Evolutionary conservation across 2,113 vertebrate genomes (phyloP), one percentile per base, ranked within the genome.

Genomic region (Oophaga pumilio): DNA sequence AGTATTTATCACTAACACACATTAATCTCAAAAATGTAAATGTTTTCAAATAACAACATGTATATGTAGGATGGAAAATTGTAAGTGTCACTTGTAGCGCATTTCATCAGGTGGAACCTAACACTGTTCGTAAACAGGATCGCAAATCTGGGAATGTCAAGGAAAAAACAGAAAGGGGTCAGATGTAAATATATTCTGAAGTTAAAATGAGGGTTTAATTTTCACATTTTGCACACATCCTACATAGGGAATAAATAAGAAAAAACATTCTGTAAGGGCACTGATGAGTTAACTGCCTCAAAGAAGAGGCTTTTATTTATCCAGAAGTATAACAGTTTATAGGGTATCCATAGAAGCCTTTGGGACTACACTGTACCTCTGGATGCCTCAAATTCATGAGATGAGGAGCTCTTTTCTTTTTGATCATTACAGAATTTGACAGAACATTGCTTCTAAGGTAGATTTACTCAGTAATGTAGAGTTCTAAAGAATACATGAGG

Each of bases 1-100:
- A 76, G 68, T n/a, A 66, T 88, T 83, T 82, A 82, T 76, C 64
- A 74, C 57, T 76, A 76, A 76, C 80, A 53, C n/a, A 82, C 17
- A 82, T 82, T 87, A 87, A 17, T 64, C 69, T 64, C 62, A 60
- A 71, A 14, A 88, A 87, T 87, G 59, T 59, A 26, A 73, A 50
- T 85, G 15, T 52, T 22, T 77, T 52, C 53, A 50, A 82, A 82
- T 62, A 87, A 56, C 43, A 22, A 49, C 57, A 56, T 76, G 82
- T 60, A 76, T 53, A 49, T 66, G 56, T 69, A 66, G 20, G 71
- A 83, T 53, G n/a, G 57, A 74, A 4, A 18, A 53, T 76, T 87
- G 49, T 33, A 87, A 62, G 71, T 50, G 43, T 76, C 43, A 73
- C 50, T 14, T 73, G 6, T 24, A 82, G 56, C 69, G 33, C 86